A percentile compares a stretch with the other conserved stretches of the same genome.
Conservation (phyloP, 2,888 invertebrate genomes). For the Laspeyria flexula region DNA sequence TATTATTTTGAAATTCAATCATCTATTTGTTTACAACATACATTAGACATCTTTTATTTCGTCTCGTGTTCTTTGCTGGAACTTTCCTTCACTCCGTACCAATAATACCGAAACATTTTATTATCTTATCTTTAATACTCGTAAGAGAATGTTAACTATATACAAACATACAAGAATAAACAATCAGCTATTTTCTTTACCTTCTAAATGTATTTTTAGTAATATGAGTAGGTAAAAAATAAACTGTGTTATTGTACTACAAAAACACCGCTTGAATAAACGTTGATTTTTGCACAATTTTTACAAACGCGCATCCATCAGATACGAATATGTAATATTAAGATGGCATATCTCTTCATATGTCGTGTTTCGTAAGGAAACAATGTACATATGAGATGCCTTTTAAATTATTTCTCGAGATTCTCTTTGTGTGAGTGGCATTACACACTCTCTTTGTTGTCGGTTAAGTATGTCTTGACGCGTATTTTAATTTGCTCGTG, state of each 20-base stretch:
- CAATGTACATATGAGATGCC: conserved; percentile 48
- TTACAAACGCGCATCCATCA: conserved; percentile 27
- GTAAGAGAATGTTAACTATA: no score
- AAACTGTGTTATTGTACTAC: not conserved
- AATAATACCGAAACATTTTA: no score
- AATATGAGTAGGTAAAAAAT: no score
- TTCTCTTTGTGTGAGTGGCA: conserved; percentile 29
- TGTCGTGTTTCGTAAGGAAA: conserved; percentile 39
- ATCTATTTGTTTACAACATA: no score
- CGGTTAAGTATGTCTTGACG: conserved; percentile 32
- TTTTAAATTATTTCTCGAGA: conserved; percentile 40
- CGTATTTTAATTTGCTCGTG: conserved; percentile 27
- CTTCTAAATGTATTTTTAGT: no score
- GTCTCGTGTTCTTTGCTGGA: no score
- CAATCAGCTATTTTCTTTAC: no score
- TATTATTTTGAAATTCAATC: no score
- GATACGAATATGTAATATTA: conserved; percentile 45
- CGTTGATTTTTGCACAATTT: conserved; percentile 26
- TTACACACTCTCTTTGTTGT: conserved; percentile 31
- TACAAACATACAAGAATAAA: no score
- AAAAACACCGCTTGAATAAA: conserved; percentile 15
- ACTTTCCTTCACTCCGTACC: no score
- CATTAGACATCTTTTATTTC: no score
- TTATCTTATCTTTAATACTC: no score
- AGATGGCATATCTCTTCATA: conserved; percentile 24